phyloP scores from a whole-genome alignment of 2,888 invertebrate genomes.

The Prenolepis imparis region DNA sequence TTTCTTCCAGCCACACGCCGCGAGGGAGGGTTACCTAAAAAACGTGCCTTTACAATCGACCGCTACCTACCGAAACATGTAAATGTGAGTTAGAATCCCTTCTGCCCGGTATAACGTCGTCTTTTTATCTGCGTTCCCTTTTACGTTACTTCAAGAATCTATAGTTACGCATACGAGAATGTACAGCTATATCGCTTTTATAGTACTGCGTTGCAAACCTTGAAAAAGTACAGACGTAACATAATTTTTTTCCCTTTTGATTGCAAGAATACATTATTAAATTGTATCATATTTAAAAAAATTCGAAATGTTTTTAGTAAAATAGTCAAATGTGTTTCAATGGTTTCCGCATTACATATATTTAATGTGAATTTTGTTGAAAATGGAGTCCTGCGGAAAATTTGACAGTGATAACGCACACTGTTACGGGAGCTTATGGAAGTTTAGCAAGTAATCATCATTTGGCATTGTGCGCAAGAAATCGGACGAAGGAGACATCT shows the following conservation, averaged over 20 bases:
- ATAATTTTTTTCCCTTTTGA: background rate
- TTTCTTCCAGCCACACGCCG: conserved; percentile 52
- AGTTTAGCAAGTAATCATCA: background rate
- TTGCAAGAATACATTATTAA: no score
- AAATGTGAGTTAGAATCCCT: conserved; percentile 76
- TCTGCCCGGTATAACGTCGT: conserved; percentile 43
- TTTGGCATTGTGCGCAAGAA: background rate
- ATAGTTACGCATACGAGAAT: background rate
- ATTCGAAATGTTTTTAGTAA: conserved; percentile 17
- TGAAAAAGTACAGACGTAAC: conserved; percentile 23
- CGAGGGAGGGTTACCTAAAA: conserved; percentile 24
- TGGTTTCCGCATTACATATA: background rate
- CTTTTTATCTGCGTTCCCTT: conserved; percentile 34
- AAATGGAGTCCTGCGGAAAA: background rate
- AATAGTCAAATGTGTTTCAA: background rate
- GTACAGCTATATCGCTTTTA: conserved; percentile 33
- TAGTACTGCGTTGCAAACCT: background rate
- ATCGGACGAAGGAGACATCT: background rate
- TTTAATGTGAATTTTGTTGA: background rate
- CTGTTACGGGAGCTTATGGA: background rate
- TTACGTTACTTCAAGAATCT: conserved; percentile 6
- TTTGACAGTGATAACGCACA: background rate
- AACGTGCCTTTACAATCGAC: conserved; percentile 74
- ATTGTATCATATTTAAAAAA: background rate
- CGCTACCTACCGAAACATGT: conserved; percentile 78